phyloP scores from a whole-genome alignment of 2,888 invertebrate species.

The Apodemia zela region DNA sequence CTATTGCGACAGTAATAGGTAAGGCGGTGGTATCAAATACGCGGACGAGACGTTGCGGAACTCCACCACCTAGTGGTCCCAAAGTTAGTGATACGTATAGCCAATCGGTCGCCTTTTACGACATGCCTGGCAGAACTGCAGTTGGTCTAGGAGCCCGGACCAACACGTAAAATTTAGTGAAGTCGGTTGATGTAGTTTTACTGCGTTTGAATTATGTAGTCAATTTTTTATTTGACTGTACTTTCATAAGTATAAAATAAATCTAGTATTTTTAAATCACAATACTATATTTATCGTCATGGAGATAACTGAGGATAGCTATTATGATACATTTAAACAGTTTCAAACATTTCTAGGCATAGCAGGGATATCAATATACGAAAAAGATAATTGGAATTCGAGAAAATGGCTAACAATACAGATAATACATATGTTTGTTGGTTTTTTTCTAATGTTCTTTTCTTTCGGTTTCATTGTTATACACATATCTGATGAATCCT shows the following conservation, averaged over 20 bases:
- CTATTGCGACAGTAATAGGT: too few species aligned
- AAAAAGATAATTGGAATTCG: constrained; percentile 49
- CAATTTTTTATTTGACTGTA: constrained; percentile 1
- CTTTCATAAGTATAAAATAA: constrained; percentile 34
- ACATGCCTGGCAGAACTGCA: too few species aligned
- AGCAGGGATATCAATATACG: constrained; percentile 57
- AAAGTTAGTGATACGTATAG: too few species aligned
- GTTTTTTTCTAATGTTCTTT: constrained; percentile 52
- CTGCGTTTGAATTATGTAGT: too few species aligned
- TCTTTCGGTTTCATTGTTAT: constrained; percentile 53
- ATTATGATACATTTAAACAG: constrained; percentile 41
- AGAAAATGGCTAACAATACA: constrained; percentile 51
- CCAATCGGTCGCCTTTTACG: too few species aligned
- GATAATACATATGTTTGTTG: constrained; percentile 53
- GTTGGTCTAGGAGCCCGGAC: too few species aligned
- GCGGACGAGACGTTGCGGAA: too few species aligned
- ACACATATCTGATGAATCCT: constrained; percentile 43
- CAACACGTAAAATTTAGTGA: too few species aligned
- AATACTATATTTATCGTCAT: constrained; percentile 39
- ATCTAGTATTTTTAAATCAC: constrained; percentile 35
- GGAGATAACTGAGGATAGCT: constrained; percentile 35
- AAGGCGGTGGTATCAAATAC: too few species aligned
- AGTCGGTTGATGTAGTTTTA: too few species aligned
- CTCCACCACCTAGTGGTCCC: too few species aligned
- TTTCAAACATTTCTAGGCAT: constrained; percentile 55